Evolutionary conservation across 30 jellyfish, hydroid and myxozoan species (phyloP), one percentile per base, ranked within the genome.

Genomic region (Clytia hemisphaerica): DNA sequence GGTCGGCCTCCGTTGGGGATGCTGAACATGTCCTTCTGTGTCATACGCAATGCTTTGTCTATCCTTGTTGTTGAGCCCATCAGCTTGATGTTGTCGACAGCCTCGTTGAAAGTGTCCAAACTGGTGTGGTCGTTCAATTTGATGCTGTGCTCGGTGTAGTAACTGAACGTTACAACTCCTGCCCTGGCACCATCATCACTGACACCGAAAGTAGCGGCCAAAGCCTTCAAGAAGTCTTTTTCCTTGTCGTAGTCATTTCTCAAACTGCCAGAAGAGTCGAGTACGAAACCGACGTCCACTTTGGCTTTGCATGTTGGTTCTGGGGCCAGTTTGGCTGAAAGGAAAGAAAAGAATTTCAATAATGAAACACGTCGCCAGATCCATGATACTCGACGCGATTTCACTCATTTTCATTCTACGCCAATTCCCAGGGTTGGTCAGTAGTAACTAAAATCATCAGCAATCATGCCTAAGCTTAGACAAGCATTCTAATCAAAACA

Each of bases 191-290:
- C 94, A 4, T 83, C 63, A 16, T 65, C 77, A 40, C 87, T 49
- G 24, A 86, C 61, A 14, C 71, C 92, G 54, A 86, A 86, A 30
- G 93, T 35, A 29, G 33, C 70, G 37, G 94, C 94, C 45, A 86
- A 35, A 14, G 21, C 61, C 32, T 79, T 86, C 74, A 86, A 91
- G 33, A 86, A 86, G 48, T 86, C 78, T 62, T 86, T 86, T 61
- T 86, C 96, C 53, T 78, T 86, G 57, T 21, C 61, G 58, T 78
- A 86, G 10, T 86, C 83, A 10, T 83, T 79, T 45, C 83, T 62
- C 69, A 86, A 70, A 45, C 96, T 86, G 45, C 96, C 96, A 67
- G 96, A 86, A 25, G 96, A 86, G 77, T 86, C 96, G 65, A 86
- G 78, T 1, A 86, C 60, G 92, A 86, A 78, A 37, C 93, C 96